A percentile compares a stretch with the other conserved stretches of the same genome.
Conservation (phyloP, 2,113 vertebrate genomes). For the Dasyurus viverrinus region DNA sequence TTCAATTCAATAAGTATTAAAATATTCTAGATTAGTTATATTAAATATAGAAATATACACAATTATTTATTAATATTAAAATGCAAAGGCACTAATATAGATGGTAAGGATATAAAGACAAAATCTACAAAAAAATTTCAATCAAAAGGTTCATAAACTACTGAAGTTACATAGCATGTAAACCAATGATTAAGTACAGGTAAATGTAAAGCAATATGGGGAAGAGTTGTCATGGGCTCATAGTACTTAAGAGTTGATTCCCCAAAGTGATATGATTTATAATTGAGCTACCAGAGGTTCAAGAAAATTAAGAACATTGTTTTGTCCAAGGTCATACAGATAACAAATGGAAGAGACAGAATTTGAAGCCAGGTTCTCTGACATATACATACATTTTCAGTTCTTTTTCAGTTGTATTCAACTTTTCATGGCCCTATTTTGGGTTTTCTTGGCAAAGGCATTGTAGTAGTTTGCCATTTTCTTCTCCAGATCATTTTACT, state of each 20-base stretch:
- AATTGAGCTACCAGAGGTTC: not conserved
- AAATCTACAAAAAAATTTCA: not conserved
- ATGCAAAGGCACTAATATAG: not conserved
- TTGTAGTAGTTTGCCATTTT: not conserved
- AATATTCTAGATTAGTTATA: not conserved
- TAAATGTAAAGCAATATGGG: not conserved
- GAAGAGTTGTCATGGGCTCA: not conserved
- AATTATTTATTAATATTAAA: not conserved
- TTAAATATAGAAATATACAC: not conserved
- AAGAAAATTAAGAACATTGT: not conserved
- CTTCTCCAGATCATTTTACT: not conserved
- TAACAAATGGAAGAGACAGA: not conserved
- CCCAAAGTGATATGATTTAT: not conserved
- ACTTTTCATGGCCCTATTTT: not conserved
- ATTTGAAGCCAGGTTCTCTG: not conserved
- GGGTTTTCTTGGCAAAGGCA: no score
- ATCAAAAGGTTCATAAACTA: not conserved
- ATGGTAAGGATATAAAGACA: not conserved
- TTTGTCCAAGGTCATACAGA: not conserved
- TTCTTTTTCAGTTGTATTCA: not conserved
- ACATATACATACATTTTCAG: not conserved
- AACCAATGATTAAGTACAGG: not conserved
- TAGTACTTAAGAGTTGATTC: not conserved
- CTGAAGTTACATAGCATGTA: not conserved
- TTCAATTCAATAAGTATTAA: not conserved